These are phyloP conservation scores for Centropus bengalensis DNA, from an alignment of 2,113 vertebrate species.

Conservation along the genomic window DNA sequence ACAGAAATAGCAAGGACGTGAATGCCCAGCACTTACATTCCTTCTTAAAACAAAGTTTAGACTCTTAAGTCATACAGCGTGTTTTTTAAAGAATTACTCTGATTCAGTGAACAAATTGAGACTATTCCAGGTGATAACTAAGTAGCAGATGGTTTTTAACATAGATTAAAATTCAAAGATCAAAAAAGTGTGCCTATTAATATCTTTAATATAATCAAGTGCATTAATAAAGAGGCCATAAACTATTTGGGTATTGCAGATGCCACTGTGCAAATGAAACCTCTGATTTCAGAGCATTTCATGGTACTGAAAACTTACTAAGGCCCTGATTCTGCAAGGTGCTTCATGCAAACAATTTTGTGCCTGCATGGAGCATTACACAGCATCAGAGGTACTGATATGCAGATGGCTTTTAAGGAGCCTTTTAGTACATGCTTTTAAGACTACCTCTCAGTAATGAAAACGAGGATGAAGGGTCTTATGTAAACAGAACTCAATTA, in stretches of 20 bases:
- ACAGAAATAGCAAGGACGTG: not conserved
- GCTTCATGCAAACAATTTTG: conserved; percentile 51
- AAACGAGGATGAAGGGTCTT: conserved; percentile 29
- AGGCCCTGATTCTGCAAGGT: conserved; percentile 60
- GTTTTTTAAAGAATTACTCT: not conserved
- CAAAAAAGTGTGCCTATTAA: not conserved
- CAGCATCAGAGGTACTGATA: conserved; percentile 52
- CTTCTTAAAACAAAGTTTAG: not conserved
- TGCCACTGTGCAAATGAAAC: not conserved
- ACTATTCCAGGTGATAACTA: not conserved
- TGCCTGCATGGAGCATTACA: conserved; percentile 61
- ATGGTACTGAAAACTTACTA: conserved; percentile 7
- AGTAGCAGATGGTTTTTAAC: not conserved
- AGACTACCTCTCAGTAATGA: conserved; percentile 24
- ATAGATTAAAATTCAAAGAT: not conserved
- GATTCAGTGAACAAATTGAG: conserved; percentile 2
- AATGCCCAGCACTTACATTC: not conserved
- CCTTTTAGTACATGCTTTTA: conserved; percentile 51
- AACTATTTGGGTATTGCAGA: not conserved
- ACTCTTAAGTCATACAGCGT: not conserved
- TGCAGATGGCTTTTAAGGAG: conserved; percentile 36
- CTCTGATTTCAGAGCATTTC: conserved; percentile 29
- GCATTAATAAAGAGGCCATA: not conserved
- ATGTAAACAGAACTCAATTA: conserved; percentile 56
- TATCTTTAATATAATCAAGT: not conserved